Percentiles rank a stretch among this genome's conserved stretches.
Conservation (phyloP, 2,113 vertebrate genomes). For the Spheniscus mendiculus region DNA sequence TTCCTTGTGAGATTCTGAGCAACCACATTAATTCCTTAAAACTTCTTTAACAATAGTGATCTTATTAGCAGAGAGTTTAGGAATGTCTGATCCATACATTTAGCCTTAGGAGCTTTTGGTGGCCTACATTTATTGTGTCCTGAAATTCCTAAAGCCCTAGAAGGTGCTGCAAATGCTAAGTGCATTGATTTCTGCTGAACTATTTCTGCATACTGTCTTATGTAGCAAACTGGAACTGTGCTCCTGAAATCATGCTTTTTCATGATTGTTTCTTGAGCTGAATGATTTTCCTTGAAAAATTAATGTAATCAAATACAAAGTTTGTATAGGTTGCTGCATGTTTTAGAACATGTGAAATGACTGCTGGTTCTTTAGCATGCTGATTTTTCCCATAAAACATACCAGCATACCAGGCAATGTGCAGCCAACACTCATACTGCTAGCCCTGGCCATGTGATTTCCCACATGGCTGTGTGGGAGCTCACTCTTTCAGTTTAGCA, state of each 20-base stretch:
- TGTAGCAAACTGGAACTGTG: not conserved
- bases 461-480: not conserved
- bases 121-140: not conserved
- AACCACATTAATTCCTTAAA: conserved; percentile 40
- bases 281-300: not conserved
- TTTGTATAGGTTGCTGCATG: not conserved
- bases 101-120: not conserved
- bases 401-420: not conserved
- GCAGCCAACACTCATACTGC: not conserved
- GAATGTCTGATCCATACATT: not conserved
- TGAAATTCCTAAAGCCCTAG: not conserved
- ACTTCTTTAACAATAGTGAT: not conserved
- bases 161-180: not conserved
- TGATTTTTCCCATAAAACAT: not conserved
- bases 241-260: not conserved
- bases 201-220: not conserved
- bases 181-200: not conserved
- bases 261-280: not conserved
- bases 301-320: not conserved
- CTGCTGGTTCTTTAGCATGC: not conserved
- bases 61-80: not conserved
- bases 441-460: not conserved
- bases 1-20: conserved; percentile 9
- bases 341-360: not conserved
- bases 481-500: not conserved